phyloP scores from a whole-genome alignment of 1,140 invertebrate species.

The Halesus radiatus region DNA sequence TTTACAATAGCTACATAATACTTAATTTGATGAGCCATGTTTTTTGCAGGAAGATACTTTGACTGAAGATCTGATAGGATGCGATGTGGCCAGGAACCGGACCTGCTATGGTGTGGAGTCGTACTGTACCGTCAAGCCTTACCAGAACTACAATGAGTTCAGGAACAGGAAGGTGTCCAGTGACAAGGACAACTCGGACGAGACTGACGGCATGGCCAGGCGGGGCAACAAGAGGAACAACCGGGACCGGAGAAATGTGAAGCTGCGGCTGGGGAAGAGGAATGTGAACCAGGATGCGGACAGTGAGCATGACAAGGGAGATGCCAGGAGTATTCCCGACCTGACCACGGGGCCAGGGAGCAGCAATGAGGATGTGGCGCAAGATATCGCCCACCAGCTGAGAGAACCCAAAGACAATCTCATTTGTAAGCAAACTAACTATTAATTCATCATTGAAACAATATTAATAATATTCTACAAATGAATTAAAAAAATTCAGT shows the following conservation, averaged over 20 bases:
- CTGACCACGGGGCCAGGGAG: conserved; percentile 68
- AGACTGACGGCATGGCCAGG: conserved; percentile 13
- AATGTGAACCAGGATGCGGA: conserved; percentile 63
- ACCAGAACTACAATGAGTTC: conserved; percentile 17
- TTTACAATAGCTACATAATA: too few species aligned
- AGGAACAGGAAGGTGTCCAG: conserved; percentile 5
- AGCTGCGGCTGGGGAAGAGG: conserved; percentile 72
- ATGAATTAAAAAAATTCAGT: too few species aligned
- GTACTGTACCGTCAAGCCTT: conserved; percentile 27
- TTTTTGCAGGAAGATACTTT: conserved; percentile 54
- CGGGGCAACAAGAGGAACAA: conserved; percentile 70
- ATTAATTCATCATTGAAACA: too few species aligned
- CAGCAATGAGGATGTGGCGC: conserved; percentile 73
- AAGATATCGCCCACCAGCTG: conserved; percentile 79
- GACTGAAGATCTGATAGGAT: conserved; percentile 50
- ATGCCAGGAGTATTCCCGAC: conserved; percentile 70
- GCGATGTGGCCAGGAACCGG: conserved; percentile 53
- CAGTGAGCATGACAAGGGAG: conserved; percentile 68
- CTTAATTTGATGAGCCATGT: not conserved
- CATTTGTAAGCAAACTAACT: conserved; percentile 74
- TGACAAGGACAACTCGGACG: conserved; percentile 38
- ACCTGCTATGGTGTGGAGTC: conserved; percentile 52
- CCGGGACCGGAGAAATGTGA: conserved; percentile 72
- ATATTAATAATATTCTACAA: too few species aligned
- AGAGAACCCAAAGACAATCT: conserved; percentile 79